These are phyloP conservation scores for Lepus timidus DNA, from an alignment of 2,113 vertebrate genomes.

Conservation along the genomic window DNA sequence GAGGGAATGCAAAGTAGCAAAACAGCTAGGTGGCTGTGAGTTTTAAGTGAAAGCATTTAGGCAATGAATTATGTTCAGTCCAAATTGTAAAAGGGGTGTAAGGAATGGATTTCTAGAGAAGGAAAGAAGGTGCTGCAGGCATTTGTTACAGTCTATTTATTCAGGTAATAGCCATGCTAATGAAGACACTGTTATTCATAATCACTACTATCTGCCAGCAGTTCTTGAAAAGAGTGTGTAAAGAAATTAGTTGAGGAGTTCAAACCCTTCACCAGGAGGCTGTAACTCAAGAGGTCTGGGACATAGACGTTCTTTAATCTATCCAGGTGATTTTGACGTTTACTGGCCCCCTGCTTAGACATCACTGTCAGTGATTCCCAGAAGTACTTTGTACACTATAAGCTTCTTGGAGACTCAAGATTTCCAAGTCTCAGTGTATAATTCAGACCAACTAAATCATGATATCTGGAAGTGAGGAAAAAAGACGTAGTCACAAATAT, in stretches of 20 bases:
- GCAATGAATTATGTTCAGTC: constrained; percentile 28
- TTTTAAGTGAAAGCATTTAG: constrained; percentile 50
- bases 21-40: neutral
- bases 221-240: neutral
- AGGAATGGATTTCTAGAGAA: constrained; percentile 29
- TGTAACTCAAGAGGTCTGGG: neutral
- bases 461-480: neutral
- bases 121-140: constrained; percentile 15
- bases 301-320: neutral
- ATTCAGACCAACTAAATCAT: neutral
- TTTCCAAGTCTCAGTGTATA: neutral
- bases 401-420: neutral
- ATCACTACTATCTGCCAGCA: neutral
- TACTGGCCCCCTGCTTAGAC: neutral
- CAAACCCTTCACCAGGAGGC: neutral
- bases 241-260: neutral
- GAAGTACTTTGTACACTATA: neutral
- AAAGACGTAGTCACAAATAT: neutral
- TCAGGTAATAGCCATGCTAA: constrained; percentile 36
- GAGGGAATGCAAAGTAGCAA: neutral
- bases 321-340: neutral
- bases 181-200: neutral
- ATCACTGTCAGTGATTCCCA: neutral
- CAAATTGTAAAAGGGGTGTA: neutral
- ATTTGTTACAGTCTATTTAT: constrained; percentile 10